Percentiles rank a stretch among this genome's conserved stretches.
Conservation (phyloP, 2,797 vertebrate species). For the Lepilemur ruficaudatus region DNA sequence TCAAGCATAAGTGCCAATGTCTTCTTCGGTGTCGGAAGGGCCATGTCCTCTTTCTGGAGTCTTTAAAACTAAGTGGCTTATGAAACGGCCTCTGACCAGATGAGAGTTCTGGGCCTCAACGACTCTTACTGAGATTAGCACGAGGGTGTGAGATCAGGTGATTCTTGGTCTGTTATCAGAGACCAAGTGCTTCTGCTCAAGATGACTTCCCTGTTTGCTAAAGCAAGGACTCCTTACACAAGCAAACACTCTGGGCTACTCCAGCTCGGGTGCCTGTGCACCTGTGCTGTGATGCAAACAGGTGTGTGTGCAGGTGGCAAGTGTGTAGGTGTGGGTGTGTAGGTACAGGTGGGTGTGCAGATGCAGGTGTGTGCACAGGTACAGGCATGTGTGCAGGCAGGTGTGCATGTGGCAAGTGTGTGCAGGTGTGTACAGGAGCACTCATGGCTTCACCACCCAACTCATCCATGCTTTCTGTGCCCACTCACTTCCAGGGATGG, state of each 20-base stretch:
- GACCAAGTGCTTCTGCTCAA: neutral
- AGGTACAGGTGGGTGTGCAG: neutral
- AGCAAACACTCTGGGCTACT: rapidly evolving
- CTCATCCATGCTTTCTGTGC: neutral
- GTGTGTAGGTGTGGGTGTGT: too few relatives aligned
- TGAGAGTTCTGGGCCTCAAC: neutral
- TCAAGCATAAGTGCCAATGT: too few relatives aligned
- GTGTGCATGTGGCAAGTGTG: neutral
- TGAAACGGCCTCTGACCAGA: neutral
- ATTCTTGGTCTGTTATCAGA: neutral
- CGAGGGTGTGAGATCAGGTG: neutral
- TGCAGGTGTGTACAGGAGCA: neutral
- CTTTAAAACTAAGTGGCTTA: neutral
- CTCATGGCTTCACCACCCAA: neutral
- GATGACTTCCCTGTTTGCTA: neutral
- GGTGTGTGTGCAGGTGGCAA: neutral
- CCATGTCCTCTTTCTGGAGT: too few relatives aligned
- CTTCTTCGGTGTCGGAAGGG: neutral
- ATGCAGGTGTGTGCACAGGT: too few relatives aligned
- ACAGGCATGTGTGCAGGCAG: too few relatives aligned
- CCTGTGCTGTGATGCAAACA: rapidly evolving
- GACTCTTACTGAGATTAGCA: neutral
- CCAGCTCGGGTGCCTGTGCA: rapidly evolving
- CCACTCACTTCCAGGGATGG: neutral
- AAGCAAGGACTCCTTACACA: neutral